Base-by-base conservation (phyloP, 92 coral and sea anemone species). In the Pocillopora grandis region DNA sequence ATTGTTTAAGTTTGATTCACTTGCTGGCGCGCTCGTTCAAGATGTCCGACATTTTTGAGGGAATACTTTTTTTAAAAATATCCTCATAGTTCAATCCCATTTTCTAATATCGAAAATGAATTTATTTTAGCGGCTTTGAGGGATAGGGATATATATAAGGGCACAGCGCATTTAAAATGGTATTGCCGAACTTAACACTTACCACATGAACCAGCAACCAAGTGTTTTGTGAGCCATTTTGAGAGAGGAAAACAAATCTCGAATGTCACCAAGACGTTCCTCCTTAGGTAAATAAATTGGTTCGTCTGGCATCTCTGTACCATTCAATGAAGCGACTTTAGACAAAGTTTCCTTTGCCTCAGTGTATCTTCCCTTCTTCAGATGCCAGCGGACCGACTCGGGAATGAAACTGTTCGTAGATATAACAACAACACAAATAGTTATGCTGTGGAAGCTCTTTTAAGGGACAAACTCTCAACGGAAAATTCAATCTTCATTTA, bases 381-480 rank as follows among this genome's bases (percentile, higher is more conserved):
- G 76, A 49, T 82, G 87, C 92, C 92, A 90, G 12, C 92, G 92
- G 14, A 86, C 89, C 52, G 92, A 90, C 76, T 90, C 92, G 55
- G 92, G 90, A 10, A 84, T 86, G 33, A 76, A 76, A 73, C 92
- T 90, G 64, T 61, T 18, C 6, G 20, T 52, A 0, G 14, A 76
- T 21, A 17, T 10, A 17, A 66, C 37, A n/a, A 52, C n/a, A 12
- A 75, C 14, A 57, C 48, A 57, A 14, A 16, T 13, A 58, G 17
- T 27, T 69, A 69, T 69, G 12, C 18, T 1, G 52, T 3, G 52
- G 52, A 42, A 7, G 52, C 8, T 42, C 52, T 42, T 42, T 42
- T 42, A 42, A 7, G 52, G 52, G 52, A 42, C 52, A 7, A 42
- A 42, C 52, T 42, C 52, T 42, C 52, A 42, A 42, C 8, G 52